Evolutionary conservation across 1,140 invertebrate genomes (phyloP), one percentile per base, ranked within the genome.

Genomic region (Catajapyx aquilonaris): DNA sequence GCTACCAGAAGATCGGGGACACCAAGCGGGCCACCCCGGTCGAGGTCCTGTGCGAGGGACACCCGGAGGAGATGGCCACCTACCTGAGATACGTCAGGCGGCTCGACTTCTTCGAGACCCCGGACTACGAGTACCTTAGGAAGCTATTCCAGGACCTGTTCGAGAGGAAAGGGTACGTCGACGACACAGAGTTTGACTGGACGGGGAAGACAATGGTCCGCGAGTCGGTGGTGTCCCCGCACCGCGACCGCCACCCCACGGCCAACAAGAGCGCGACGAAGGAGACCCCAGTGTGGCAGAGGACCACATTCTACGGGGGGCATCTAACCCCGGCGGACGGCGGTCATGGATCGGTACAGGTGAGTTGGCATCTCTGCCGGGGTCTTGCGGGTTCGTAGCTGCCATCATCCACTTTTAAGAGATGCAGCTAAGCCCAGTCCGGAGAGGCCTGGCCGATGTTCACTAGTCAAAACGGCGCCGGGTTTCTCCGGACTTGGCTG

Each of bases 1-100:
- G 94, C 55, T 99, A 99, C 68, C 90, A 98, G 67, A 97, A 97
- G 69, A 99, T 99, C 56, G 93, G 94, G 46, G 94, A 99, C 61
- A 97, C 91, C 42, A 99, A 99, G 62, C 69, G 91, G 51, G 84
- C 87, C 41, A 99, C 94, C 45, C 85, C 91, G 34, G 93, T 98
- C 48, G 94, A 98, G 67, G 69, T 83, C 44, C 68, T 99, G 22
- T 98, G 94, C 66, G 90, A 97, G 61, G 87, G 88, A 44, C 93
- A 95, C 66, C 94, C 94, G 62, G 83, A 90, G 61, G 84, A 90
- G 62, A 81, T 98, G 72, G 85, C 91, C 42, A 91, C 84, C 52
- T 98, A 98, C 62, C 68, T 99, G 46, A 74, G 87, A 47, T 98
- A 97, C 65, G 93, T 97, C 38, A 71, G 94, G 48, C 73, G 86